Evolutionary conservation across 2,113 vertebrate species (phyloP), one percentile per base, ranked within the genome.

Genomic region (Leiothrix lutea): DNA sequence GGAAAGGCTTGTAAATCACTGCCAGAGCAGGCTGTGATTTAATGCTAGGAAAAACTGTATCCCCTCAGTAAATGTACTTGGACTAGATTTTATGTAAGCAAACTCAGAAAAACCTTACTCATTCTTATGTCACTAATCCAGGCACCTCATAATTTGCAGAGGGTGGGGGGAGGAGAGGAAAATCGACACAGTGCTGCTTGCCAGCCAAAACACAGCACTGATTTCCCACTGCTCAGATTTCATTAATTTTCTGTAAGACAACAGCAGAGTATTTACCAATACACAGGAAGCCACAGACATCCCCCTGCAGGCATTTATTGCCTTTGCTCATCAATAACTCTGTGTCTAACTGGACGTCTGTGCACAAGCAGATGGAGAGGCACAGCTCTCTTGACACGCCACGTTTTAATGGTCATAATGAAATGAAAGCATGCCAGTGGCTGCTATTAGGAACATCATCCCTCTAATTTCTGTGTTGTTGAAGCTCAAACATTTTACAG

Each of bases 71-170:
- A 90, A 61, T 35, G 57, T 38, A 72, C 57, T 95, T 80, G 69
- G 80, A 74, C 60, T 81, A 57, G 44, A 53, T 60, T 84, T 61
- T 86, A 61, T 48, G 47, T 65, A 90, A 82, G 84, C 54, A 65
- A 84, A 80, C 3, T 26, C 86, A 95, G 91, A 92, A 95, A 91
- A 94, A 38, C 53, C 61, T 94, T 86, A 92, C 80, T 95, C 91
- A 89, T 79, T 84, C 86, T 96, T 86, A 61, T 19, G 84, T 91
- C 94, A 94, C 70, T 82, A 87, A 92, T 82, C 70, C 94, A 92
- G 24, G 24, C 91, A 91, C 91, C 70, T 91, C 94, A 72, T 90
- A 87, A 92, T 81, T 91, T 92, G 78, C 62, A 80, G 8, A 1
- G 70, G 16, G n/a, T 7, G 12, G 24, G 45, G 38, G 45, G 11